phyloP scores from a whole-genome alignment of 2,888 invertebrate genomes.

The Agrilus biguttatus region DNA sequence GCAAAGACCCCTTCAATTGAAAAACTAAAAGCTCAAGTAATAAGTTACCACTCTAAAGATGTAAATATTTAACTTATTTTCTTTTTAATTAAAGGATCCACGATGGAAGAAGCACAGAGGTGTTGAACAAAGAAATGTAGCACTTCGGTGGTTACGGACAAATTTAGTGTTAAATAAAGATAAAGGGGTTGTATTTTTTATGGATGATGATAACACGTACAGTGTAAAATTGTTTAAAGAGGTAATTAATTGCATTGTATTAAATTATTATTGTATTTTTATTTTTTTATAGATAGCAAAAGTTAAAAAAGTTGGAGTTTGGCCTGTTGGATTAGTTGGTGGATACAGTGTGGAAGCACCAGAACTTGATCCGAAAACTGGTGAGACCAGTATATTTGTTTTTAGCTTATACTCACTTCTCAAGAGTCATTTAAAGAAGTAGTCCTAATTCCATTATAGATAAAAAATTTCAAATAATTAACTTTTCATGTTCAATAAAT shows the following conservation, averaged over 20 bases:
- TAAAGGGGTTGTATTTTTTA: slow-evolving; percentile 78
- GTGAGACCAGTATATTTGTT: slow-evolving; percentile 10
- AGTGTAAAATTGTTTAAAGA: slow-evolving; percentile 79
- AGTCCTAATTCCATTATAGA: no score
- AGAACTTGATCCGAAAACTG: slow-evolving; percentile 47
- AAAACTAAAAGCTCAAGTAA: slow-evolving; percentile 45
- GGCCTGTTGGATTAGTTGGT: slow-evolving; percentile 94
- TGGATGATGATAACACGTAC: slow-evolving; percentile 96
- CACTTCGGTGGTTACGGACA: slow-evolving; percentile 63
- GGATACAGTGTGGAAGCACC: slow-evolving; percentile 89
- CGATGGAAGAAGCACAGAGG: slow-evolving; percentile 74
- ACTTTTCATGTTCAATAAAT: no score
- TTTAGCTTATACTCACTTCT: no score
- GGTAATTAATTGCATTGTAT: slow-evolving; percentile 32
- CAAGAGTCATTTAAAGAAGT: no score
- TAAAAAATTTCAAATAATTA: no score
- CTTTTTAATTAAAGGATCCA: slow-evolving; percentile 32
- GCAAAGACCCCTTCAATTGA: slow-evolving; percentile 55
- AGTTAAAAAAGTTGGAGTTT: slow-evolving; percentile 74
- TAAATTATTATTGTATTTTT: slow-evolving; percentile 6
- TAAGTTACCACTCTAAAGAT: background rate
- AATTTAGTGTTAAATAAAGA: slow-evolving; percentile 39
- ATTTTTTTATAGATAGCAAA: slow-evolving; percentile 53
- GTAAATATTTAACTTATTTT: background rate
- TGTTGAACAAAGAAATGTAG: slow-evolving; percentile 80